Percentiles rank a stretch among this genome's conserved stretches.
Evolutionary conservation across 2,888 invertebrate species (phyloP).

Genomic region (Microctonus hyperodae): DNA sequence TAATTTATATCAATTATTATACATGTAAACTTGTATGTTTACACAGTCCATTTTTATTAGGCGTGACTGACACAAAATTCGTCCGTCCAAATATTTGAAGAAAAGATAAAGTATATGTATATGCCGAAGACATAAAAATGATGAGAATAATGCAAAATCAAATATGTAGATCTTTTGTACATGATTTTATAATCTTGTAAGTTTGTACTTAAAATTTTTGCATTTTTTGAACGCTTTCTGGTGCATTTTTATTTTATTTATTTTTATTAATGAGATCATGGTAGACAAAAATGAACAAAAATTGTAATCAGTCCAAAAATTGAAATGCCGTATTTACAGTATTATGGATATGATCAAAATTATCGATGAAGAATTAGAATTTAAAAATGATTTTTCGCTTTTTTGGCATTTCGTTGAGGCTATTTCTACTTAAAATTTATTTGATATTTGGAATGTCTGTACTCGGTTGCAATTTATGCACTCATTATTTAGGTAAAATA

Average conservation of each 20-base stretch:
- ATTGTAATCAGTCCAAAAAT: too few species aligned
- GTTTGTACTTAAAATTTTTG: background rate
- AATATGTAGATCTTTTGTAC: background rate
- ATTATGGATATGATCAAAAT: too few species aligned
- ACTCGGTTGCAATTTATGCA: too few species aligned
- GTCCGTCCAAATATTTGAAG: background rate
- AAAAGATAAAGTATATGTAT: background rate
- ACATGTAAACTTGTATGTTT: too few species aligned
- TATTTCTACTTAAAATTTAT: too few species aligned
- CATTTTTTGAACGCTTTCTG: background rate
- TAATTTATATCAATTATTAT: background rate
- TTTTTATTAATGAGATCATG: background rate
- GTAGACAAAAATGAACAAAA: too few species aligned
- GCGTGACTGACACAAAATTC: background rate
- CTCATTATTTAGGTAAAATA: too few species aligned
- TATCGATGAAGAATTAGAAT: too few species aligned
- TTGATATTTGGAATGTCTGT: too few species aligned
- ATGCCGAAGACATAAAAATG: background rate
- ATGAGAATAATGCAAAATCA: background rate
- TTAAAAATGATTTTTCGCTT: too few species aligned
- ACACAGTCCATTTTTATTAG: background rate
- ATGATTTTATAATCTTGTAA: background rate
- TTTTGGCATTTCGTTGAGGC: too few species aligned
- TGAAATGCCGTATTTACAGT: too few species aligned
- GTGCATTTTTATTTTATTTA: background rate